phyloP scores from a whole-genome alignment of 2,888 invertebrate species.

The Luperina testacea region DNA sequence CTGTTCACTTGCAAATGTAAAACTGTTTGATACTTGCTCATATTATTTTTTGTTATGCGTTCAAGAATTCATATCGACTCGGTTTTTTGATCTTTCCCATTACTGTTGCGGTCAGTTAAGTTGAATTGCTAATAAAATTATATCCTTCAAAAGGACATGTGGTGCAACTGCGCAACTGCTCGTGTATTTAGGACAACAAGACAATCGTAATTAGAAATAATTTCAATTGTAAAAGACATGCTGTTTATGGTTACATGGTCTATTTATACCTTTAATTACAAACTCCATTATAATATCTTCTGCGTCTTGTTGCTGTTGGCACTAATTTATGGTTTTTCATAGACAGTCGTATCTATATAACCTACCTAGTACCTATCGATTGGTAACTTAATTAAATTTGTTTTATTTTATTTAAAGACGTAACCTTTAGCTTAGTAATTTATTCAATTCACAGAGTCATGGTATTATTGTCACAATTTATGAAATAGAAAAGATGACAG shows the following conservation, averaged over 20 bases:
- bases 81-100: constrained; percentile 55
- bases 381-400: background rate
- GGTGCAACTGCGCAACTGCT: constrained; percentile 38
- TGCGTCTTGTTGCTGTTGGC: constrained; percentile 16
- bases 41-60: constrained; percentile 39
- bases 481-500: background rate
- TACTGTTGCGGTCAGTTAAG: constrained; percentile 45
- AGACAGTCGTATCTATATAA: background rate
- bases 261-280: constrained; percentile 31
- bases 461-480: background rate
- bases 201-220: constrained; percentile 32
- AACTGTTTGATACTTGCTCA: constrained; percentile 48
- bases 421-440: constrained; percentile 18
- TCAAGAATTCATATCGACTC: constrained; percentile 66
- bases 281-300: constrained; percentile 19
- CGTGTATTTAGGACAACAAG: constrained; percentile 16
- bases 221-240: constrained; percentile 25
- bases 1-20: constrained; percentile 66
- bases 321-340: constrained; percentile 33
- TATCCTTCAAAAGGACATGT: constrained; percentile 43
- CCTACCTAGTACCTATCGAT: background rate
- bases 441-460: constrained; percentile 14
- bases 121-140: constrained; percentile 49
- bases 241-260: constrained; percentile 20
- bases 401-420: constrained; percentile 24